Conservation (phyloP, 1,140 invertebrate species). For the Drosophila nebulosa region DNA sequence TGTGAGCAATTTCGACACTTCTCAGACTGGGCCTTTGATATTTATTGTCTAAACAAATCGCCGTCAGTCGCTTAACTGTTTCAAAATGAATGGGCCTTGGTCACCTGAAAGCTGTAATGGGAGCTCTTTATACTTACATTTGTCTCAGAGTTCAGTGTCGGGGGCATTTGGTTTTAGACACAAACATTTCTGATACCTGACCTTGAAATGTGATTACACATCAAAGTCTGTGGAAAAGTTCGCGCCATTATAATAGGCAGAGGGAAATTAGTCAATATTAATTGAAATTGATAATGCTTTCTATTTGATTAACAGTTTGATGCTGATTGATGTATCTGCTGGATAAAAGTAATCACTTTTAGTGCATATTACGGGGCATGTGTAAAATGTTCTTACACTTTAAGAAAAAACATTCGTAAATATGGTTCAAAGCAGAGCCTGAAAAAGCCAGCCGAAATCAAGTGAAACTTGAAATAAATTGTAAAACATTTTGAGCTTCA, state of each 20-base stretch:
- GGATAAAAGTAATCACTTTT: slow-evolving; percentile 25
- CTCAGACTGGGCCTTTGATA: slow-evolving; percentile 26
- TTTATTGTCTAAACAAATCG: slow-evolving; percentile 55
- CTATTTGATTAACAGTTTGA: slow-evolving; percentile 51
- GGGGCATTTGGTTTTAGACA: neutral
- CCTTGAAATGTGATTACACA: neutral
- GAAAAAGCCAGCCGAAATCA: slow-evolving; percentile 17
- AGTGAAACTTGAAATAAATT: slow-evolving; percentile 45
- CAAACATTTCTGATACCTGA: slow-evolving; percentile 17
- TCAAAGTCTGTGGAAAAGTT: slow-evolving; percentile 19
- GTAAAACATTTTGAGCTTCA: slow-evolving; percentile 26
- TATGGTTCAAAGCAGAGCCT: neutral
- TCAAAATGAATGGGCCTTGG: slow-evolving; percentile 45
- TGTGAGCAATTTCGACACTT: slow-evolving; percentile 23
- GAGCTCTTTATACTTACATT: neutral
- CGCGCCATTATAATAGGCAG: slow-evolving; percentile 2
- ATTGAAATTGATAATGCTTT: slow-evolving; percentile 48
- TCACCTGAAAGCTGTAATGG: slow-evolving; percentile 41
- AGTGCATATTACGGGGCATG: slow-evolving; percentile 17
- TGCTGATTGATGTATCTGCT: slow-evolving; percentile 58
- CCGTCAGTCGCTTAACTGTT: slow-evolving; percentile 24
- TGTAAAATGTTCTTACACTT: slow-evolving; percentile 27
- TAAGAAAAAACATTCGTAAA: neutral
- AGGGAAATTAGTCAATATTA: neutral
- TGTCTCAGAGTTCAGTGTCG: neutral